Evolutionary conservation across 1,140 invertebrate species (phyloP), one percentile per base, ranked within the genome.

Genomic region (Delia radicum): DNA sequence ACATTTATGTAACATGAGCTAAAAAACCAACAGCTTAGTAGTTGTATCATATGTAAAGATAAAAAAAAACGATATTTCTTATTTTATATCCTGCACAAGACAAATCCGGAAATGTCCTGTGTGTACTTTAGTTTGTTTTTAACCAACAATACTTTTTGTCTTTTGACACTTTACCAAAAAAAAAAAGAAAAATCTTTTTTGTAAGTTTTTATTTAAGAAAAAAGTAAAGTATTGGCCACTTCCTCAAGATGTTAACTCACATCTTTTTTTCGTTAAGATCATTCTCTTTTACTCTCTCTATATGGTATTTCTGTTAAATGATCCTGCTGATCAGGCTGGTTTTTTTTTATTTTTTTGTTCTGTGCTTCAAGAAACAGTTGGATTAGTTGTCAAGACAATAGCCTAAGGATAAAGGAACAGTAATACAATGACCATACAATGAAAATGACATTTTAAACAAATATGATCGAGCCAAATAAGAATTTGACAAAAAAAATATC

Each of bases 1-100:
- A 55, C 48, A 55, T 55, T 55, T 55, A 55, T 55, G 48, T 55
- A 55, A 55, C 48, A 55, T 55, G 48, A 55, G 48, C 48, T 55
- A 55, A 55, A 55, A 55, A 55, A 55, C 48, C 48, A 55, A 55
- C 48, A 55, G 48, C 48, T 55, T 55, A 55, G 48, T 55, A 55
- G 48, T 24, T 55, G 48, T 55, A 55, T 55, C 48, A 55, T 55
- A 55, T 55, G n/a, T 55, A 4, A 21, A 18, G 10, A n/a, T 48
- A 33, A 33, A 33, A 33, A 10, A 33, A 33, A 42, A 8, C 8
- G 8, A n/a, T 55, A 10, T 55, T 18, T 55, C 21, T 18, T 55
- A 21, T 55, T 55, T 8, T 21, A 24, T 21, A 21, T 21, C 24
- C 8, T 18, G 2, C 1, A 21, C 48, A 55, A 55, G n/a, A 55